phyloP scores from a whole-genome alignment of 2,797 vertebrate genomes.

The Capromys pilorides region DNA sequence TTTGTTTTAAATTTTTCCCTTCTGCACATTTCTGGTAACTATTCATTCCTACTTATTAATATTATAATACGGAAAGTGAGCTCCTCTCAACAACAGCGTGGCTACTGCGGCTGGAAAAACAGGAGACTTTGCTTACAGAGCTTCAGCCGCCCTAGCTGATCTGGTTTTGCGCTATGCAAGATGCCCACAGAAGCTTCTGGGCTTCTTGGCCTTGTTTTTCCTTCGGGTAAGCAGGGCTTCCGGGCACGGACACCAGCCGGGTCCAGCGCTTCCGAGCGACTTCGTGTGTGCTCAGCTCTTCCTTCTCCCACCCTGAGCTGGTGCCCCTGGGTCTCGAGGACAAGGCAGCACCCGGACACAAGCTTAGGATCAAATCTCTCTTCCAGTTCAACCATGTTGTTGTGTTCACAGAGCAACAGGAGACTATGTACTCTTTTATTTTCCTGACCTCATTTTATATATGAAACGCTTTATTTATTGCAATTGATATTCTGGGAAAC shows the following conservation, averaged over 20 bases:
- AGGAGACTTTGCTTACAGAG: conserved; percentile 69
- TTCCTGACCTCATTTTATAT: not conserved
- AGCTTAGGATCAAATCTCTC: not conserved
- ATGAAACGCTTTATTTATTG: conserved; percentile 26
- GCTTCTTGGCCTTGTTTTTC: conserved; percentile 64
- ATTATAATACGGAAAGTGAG: conserved; percentile 58
- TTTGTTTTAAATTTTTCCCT: conserved; percentile 40
- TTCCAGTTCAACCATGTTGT: not conserved
- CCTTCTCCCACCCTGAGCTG: not conserved
- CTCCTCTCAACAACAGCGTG: conserved; percentile 54
- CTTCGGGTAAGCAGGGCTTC: conserved; percentile 63
- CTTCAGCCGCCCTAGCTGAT: conserved; percentile 67
- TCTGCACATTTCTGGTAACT: conserved; percentile 58
- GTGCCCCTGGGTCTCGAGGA: not conserved
- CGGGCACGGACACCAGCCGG: conserved; percentile 43
- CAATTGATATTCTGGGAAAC: conserved; percentile 44
- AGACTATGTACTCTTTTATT: not conserved
- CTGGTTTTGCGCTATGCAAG: conserved; percentile 59
- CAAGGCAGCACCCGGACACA: not conserved
- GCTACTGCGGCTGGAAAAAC: conserved; percentile 63
- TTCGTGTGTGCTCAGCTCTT: not conserved
- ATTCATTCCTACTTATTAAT: conserved; percentile 68
- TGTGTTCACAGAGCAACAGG: not conserved
- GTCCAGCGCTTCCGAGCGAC: not conserved
- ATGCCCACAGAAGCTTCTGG: conserved; percentile 67